Evolutionary conservation across 2,797 vertebrate genomes (phyloP).

Genomic region (Typhlichthys subterraneus): DNA sequence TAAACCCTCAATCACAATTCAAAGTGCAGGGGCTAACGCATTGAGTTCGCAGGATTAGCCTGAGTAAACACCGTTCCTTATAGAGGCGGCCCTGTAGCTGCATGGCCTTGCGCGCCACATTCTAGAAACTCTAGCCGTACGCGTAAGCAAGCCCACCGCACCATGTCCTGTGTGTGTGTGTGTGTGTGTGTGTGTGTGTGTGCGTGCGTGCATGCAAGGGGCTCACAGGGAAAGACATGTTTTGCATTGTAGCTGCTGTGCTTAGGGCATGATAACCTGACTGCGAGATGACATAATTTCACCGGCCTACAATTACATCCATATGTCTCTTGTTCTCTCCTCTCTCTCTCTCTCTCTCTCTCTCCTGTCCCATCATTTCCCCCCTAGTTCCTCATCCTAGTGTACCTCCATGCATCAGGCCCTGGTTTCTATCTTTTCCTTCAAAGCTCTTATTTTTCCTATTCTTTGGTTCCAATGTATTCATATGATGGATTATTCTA

Average conservation of each 20-base stretch:
- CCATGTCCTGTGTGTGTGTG: constrained; percentile 22
- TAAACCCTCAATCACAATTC: constrained; percentile 48
- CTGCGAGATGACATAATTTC: constrained; percentile 74
- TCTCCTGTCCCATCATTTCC: constrained; percentile 1
- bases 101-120: constrained; percentile 23
- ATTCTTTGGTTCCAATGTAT: constrained; percentile 1
- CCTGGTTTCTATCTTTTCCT: constrained; percentile 1
- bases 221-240: constrained; percentile 57
- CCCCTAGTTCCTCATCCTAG: constrained; percentile 9
- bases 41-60: constrained; percentile 42
- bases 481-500: constrained; percentile 24
- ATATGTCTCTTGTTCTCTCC: constrained; percentile 60
- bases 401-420: not conserved
- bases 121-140: constrained; percentile 12
- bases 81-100: constrained; percentile 18
- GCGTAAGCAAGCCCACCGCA: constrained; percentile 15
- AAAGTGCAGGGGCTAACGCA: constrained; percentile 33
- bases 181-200: not conserved
- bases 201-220: constrained; percentile 25
- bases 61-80: constrained; percentile 33
- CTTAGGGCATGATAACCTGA: constrained; percentile 80
- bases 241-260: constrained; percentile 64
- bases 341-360: constrained; percentile 3
- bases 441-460: constrained; percentile 3
- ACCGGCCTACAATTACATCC: constrained; percentile 73